These are phyloP conservation scores for Heliconius nattereri DNA, from an alignment of 1,140 invertebrate species.

Conservation along the genomic window DNA sequence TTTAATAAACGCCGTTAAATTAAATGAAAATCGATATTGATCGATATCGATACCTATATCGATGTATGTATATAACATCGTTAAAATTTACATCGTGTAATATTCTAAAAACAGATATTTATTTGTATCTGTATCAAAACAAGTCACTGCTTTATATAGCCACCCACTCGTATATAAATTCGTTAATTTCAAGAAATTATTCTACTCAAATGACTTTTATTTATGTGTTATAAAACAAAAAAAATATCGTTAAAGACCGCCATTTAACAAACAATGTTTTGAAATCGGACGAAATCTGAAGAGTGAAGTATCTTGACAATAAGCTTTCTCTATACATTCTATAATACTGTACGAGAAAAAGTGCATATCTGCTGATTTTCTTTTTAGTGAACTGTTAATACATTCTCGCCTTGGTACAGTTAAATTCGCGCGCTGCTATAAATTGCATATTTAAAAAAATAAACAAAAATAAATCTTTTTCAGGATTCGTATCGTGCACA, in stretches of 20 bases:
- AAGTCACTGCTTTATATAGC: not conserved
- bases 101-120: constrained; percentile 6
- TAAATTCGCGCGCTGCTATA: not conserved
- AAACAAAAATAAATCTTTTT: constrained; percentile 61
- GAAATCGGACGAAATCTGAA: too few relatives aligned
- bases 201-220: not conserved
- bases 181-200: not conserved
- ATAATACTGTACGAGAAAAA: too few relatives aligned
- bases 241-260: too few relatives aligned
- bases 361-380: too few relatives aligned
- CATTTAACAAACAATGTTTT: too few relatives aligned
- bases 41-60: too few relatives aligned
- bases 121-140: not conserved
- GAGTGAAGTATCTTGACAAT: too few relatives aligned
- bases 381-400: too few relatives aligned
- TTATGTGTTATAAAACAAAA: not conserved
- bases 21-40: too few relatives aligned
- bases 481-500: constrained; percentile 97
- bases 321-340: too few relatives aligned
- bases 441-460: not conserved
- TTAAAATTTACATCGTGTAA: not conserved
- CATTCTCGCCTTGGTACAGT: not conserved
- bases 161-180: not conserved
- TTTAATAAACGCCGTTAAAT: too few relatives aligned
- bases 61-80: not conserved